phyloP scores from a whole-genome alignment of 2,797 vertebrate species.

The Sarcophilus harrisii region DNA sequence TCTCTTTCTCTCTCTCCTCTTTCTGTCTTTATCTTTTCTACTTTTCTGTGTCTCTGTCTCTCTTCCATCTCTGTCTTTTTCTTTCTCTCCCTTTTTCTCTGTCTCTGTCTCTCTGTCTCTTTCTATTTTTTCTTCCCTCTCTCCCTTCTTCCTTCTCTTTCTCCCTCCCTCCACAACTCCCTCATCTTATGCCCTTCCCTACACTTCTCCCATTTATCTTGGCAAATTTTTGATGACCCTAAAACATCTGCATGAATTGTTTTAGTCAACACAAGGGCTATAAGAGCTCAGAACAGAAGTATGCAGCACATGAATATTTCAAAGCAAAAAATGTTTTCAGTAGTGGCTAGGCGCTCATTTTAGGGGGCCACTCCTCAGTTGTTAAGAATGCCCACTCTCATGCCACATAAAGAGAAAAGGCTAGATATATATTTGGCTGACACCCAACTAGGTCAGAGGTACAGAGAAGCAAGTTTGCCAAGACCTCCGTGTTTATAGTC shows the following conservation, averaged over 20 bases:
- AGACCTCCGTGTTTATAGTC: not conserved
- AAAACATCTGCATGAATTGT: not conserved
- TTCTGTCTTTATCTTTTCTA: too few species aligned
- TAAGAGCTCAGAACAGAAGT: not conserved
- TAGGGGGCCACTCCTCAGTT: not conserved
- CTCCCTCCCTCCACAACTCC: not conserved
- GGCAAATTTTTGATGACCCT: not conserved
- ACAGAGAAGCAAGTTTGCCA: not conserved
- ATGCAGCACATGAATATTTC: not conserved
- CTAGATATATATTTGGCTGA: not conserved
- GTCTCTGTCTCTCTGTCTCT: too few species aligned
- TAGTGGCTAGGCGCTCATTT: not conserved
- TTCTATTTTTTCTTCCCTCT: too few species aligned
- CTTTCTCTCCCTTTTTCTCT: not conserved
- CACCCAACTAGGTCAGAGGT: not conserved
- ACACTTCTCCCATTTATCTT: not conserved
- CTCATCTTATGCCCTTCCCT: not conserved
- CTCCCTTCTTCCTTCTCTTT: not conserved
- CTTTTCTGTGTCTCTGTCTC: too few species aligned
- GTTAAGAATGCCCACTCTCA: too few species aligned
- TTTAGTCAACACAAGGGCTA: not conserved
- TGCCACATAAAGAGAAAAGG: not conserved
- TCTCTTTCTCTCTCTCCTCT: too few species aligned
- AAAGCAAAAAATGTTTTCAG: not conserved
- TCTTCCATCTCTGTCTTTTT: too few species aligned